Evolutionary conservation across 2,797 vertebrate genomes (phyloP), one percentile per base, ranked within the genome.

Genomic region (Cirrhinus molitorella): DNA sequence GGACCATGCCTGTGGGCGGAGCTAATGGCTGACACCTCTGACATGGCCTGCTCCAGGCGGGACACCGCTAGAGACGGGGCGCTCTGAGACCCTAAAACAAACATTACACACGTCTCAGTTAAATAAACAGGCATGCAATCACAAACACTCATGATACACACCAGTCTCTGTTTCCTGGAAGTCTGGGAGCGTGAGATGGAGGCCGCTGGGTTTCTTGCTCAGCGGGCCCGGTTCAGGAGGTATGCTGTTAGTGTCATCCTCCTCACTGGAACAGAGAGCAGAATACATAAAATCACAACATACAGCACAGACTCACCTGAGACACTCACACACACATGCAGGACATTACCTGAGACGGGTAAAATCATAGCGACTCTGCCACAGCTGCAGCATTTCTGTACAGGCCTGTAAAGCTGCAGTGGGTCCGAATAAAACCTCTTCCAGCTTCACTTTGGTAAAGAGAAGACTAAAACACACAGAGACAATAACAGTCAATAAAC

Each of bases 381-480:
- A 99, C 47, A 95, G 89, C 21, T 92, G 95, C 90, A 99, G 89
- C 98, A 99, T 98, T 66, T 96, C 96, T 66, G 96, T 95, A 87
- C 98, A 99, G 21, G 96, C 97, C 91, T 96, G 95, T 31, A 99
- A 95, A 49, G 98, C 98, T 68, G 93, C 94, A 84, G 96, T 94
- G 0, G 97, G 95, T 75, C 98, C 97, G 84, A 94, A 95, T 79
- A 97, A 91, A 2, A 91, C 89, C 90, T 96, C 96, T 87, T 98
- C 95, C 85, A 99, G 94, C 93, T 98, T 99, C 80, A 96, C 96
- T 93, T 98, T 99, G 71, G 97, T 98, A 91, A 99, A 98, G 88
- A 99, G 93, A 90, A 99, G 93, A 91, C 98, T 99, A 90, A 10
- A 55, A 84, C 53, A 84, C 55, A 57, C 45, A 79, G 49, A 81